Percentiles rank a stretch among this genome's conserved stretches.
phyloP scores from a whole-genome alignment of 1,140 invertebrate genomes.

The Arion vulgaris region DNA sequence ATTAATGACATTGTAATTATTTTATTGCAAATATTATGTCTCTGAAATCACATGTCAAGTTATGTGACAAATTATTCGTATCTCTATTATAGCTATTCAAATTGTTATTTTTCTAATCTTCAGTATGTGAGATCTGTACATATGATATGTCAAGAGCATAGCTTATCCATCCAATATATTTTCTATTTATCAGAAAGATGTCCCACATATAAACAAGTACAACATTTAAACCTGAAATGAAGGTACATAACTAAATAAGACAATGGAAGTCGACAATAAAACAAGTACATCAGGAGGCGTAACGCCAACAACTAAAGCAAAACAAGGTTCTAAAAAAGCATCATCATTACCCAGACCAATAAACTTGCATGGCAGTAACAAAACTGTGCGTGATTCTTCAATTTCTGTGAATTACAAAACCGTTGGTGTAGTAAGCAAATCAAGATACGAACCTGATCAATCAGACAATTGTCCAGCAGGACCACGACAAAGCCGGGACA shows the following conservation, averaged over 20 bases:
- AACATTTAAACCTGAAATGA: neutral
- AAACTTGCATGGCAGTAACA: neutral
- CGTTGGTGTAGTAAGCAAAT: neutral
- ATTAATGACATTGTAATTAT: too few relatives aligned
- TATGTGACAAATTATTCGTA: too few relatives aligned
- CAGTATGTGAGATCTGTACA: too few relatives aligned
- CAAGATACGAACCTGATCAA: neutral
- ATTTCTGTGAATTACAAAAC: neutral
- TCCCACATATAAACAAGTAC: neutral
- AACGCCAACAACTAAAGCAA: neutral
- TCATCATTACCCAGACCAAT: neutral
- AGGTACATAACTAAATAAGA: neutral
- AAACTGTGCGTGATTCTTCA: neutral
- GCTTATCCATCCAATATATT: neutral
- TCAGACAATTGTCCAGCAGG: neutral
- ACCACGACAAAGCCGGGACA: neutral
- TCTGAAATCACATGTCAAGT: too few relatives aligned
- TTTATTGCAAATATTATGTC: too few relatives aligned
- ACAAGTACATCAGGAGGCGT: neutral
- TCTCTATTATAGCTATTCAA: too few relatives aligned
- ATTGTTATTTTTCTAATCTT: too few relatives aligned
- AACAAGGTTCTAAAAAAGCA: neutral
- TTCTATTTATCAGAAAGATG: neutral
- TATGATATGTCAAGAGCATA: neutral
- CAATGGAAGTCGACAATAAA: neutral